These are phyloP conservation scores for Oscheius onirici DNA, from an alignment of 2,888 invertebrate species.

Conservation along the genomic window DNA sequence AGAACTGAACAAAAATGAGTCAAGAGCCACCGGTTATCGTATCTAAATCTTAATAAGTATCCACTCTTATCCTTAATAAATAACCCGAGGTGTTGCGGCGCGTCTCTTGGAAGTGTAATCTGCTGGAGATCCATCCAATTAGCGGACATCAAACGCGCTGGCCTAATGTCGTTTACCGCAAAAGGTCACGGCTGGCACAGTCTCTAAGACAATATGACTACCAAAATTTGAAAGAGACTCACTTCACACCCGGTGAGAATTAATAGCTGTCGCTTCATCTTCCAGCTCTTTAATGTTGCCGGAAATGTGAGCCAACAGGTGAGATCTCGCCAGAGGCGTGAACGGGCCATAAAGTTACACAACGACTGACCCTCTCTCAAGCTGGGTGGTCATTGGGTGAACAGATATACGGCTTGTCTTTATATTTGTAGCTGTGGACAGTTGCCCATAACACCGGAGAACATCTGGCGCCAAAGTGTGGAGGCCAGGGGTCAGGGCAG, in stretches of 20 bases:
- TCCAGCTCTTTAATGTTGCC: constrained; percentile 3
- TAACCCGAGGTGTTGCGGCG: constrained; percentile 20
- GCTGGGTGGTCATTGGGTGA: constrained; percentile 2
- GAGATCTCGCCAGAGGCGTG: constrained; percentile 2
- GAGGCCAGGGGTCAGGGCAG: neutral
- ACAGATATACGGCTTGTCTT: neutral
- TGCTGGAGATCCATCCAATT: constrained; percentile 21
- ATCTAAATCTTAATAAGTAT: too few relatives aligned
- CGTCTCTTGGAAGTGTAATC: constrained; percentile 21
- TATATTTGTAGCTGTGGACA: neutral
- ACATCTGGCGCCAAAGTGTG: constrained; percentile 5
- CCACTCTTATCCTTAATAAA: neutral
- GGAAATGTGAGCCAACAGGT: constrained; percentile 21
- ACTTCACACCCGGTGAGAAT: neutral
- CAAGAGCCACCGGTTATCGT: neutral
- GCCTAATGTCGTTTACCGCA: constrained; percentile 20
- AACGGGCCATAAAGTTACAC: constrained; percentile 7
- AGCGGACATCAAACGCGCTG: constrained; percentile 34
- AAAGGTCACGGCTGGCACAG: constrained; percentile 24
- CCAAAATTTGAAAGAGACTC: neutral
- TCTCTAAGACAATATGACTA: neutral
- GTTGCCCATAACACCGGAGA: neutral
- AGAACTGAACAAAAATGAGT: neutral
- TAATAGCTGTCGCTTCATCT: neutral
- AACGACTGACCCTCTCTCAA: neutral